Evolutionary conservation across 1,140 invertebrate species (phyloP).

Genomic region (Rhagoletis pomonella): DNA sequence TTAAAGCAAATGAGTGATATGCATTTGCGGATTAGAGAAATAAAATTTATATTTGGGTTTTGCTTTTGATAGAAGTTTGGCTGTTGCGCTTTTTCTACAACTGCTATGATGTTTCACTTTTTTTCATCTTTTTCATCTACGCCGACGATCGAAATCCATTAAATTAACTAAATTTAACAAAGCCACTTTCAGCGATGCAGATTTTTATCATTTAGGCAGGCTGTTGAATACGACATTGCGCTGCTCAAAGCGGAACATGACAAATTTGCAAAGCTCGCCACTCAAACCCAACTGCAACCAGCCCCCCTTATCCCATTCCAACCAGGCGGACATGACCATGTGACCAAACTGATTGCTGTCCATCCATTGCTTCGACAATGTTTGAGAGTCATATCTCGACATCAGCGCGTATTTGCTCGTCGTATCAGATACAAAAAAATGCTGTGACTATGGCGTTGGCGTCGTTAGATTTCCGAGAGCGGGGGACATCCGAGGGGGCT

Average conservation of each 20-base stretch:
- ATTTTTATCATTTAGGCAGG: conserved; percentile 4
- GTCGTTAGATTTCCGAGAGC: not conserved
- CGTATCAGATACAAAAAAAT: not conserved
- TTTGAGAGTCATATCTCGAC: not conserved
- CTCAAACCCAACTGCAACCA: not conserved
- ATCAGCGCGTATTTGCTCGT: not conserved
- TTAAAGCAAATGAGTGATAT: no score
- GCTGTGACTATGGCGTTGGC: not conserved
- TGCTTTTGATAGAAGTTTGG: no score
- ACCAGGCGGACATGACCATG: conserved; percentile 26
- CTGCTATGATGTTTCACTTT: not conserved
- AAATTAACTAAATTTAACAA: conserved; percentile 42
- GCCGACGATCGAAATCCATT: conserved; percentile 37
- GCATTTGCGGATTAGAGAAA: no score
- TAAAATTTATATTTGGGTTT: no score
- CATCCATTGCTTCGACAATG: conserved; percentile 11
- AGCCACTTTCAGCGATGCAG: not conserved
- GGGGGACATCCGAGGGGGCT: not conserved
- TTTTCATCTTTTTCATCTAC: conserved; percentile 40
- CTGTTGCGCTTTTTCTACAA: not conserved
- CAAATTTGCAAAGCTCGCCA: not conserved
- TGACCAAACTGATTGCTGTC: not conserved
- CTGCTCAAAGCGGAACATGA: conserved; percentile 7
- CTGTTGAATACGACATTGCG: not conserved
- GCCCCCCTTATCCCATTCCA: not conserved